Evolutionary conservation across 2,113 vertebrate species (phyloP).

Genomic region (Oncorhynchus tshawytscha): DNA sequence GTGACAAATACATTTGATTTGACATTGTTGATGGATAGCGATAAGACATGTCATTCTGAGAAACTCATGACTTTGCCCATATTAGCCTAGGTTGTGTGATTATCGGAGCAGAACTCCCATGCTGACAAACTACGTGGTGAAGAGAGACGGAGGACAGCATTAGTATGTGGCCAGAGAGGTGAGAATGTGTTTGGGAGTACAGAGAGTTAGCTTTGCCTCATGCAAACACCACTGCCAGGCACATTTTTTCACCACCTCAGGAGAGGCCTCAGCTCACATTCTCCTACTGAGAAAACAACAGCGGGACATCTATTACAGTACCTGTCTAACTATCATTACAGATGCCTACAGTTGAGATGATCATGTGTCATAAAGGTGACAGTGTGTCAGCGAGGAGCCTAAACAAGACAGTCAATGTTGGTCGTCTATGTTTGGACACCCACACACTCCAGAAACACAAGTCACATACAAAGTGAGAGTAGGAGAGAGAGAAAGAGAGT

Average conservation of each 20-base stretch:
- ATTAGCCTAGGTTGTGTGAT: too few relatives aligned
- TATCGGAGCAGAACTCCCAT: too few relatives aligned
- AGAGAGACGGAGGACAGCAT: background rate
- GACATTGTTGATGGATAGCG: too few relatives aligned
- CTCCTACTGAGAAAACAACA: background rate
- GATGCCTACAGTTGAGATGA: background rate
- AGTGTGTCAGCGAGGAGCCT: background rate
- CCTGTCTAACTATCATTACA: background rate
- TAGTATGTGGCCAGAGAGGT: slow-evolving; percentile 1
- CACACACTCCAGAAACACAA: background rate
- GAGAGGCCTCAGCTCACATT: background rate
- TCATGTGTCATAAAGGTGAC: background rate
- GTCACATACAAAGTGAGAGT: background rate
- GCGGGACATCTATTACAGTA: slow-evolving; percentile 4
- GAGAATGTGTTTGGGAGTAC: background rate
- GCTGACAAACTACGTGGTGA: background rate
- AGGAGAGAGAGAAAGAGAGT: background rate
- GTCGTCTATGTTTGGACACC: background rate
- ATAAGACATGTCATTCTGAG: too few relatives aligned
- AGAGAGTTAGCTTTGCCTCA: background rate
- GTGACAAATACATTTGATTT: too few relatives aligned
- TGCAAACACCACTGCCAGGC: slow-evolving; percentile 7
- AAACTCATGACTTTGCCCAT: too few relatives aligned
- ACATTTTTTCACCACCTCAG: background rate
- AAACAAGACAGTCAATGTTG: background rate